Conservation (phyloP, 2,888 invertebrate species). For the Euzophera pinguis region DNA sequence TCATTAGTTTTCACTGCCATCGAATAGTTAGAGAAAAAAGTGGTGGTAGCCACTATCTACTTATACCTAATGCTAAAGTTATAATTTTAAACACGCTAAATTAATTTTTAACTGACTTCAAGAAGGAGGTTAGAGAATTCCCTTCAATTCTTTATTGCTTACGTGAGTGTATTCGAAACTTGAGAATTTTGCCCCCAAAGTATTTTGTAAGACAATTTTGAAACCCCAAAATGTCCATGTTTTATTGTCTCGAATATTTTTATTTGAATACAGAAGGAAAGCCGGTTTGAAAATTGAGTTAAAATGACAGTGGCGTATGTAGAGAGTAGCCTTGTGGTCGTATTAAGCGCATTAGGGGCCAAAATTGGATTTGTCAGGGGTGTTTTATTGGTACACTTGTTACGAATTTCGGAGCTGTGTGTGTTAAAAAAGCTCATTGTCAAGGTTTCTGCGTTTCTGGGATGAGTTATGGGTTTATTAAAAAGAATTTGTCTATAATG, state of each 20-base stretch:
- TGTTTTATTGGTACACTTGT: constrained; percentile 77
- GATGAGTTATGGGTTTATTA: constrained; percentile 20
- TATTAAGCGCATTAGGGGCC: constrained; percentile 74
- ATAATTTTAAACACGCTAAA: too few species aligned
- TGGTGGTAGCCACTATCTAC: too few species aligned
- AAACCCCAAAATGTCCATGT: constrained; percentile 31
- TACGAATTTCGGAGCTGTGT: constrained; percentile 63
- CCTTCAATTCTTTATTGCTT: constrained; percentile 60
- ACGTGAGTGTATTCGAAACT: constrained; percentile 62
- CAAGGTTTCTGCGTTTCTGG: constrained; percentile 31
- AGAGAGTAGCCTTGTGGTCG: constrained; percentile 77
- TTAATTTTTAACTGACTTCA: too few species aligned
- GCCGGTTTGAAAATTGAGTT: constrained; percentile 73
- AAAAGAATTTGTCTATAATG: constrained; percentile 21
- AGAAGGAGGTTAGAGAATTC: too few species aligned
- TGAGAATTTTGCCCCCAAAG: constrained; percentile 51
- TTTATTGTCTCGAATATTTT: constrained; percentile 72
- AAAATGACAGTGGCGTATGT: constrained; percentile 78
- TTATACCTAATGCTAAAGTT: too few species aligned
- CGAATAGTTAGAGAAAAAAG: too few species aligned
- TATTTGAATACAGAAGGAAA: constrained; percentile 52
- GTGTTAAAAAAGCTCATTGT: constrained; percentile 54
- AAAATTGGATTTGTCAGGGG: constrained; percentile 76
- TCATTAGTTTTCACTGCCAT: too few species aligned
- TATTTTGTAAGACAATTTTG: constrained; percentile 33